Conservation (phyloP, 1,140 invertebrate species). For the Spodoptera frugiperda region DNA sequence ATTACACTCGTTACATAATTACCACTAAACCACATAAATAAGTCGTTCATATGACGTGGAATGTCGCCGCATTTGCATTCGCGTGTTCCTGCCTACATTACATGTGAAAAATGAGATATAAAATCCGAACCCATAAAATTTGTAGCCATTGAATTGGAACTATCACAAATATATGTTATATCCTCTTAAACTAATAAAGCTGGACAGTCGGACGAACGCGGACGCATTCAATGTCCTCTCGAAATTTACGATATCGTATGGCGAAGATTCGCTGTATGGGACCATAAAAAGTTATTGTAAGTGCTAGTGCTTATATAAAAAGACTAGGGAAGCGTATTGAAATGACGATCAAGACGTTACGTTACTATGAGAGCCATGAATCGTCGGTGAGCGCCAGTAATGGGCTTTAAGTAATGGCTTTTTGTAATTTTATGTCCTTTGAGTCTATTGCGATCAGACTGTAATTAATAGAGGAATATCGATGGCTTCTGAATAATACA, state of each 20-base stretch:
- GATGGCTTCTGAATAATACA: not conserved
- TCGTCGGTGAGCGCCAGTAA: slow-evolving; percentile 14
- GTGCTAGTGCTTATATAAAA: slow-evolving; percentile 38
- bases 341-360: slow-evolving; percentile 46
- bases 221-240: slow-evolving; percentile 50
- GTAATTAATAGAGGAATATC: not conserved
- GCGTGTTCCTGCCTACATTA: slow-evolving; percentile 24
- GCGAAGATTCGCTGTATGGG: slow-evolving; percentile 47
- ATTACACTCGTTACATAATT: slow-evolving; percentile 44
- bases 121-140: slow-evolving; percentile 53
- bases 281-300: slow-evolving; percentile 55
- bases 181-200: slow-evolving; percentile 52
- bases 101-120: slow-evolving; percentile 34
- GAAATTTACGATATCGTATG: slow-evolving; percentile 53
- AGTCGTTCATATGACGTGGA: slow-evolving; percentile 12
- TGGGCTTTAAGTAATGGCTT: slow-evolving; percentile 31
- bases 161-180: slow-evolving; percentile 52
- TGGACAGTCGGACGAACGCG: slow-evolving; percentile 48
- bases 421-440: slow-evolving; percentile 8
- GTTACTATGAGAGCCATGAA: slow-evolving; percentile 19
- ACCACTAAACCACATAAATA: slow-evolving; percentile 43
- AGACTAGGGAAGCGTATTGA: slow-evolving; percentile 41
- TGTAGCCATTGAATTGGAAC: slow-evolving; percentile 48
- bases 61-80: slow-evolving; percentile 43
- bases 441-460: not conserved